A percentile compares a stretch with the other conserved stretches of the same genome.
These are phyloP conservation scores for Daubentonia madagascariensis DNA, from an alignment of 2,113 vertebrate genomes.

Conservation along the genomic window DNA sequence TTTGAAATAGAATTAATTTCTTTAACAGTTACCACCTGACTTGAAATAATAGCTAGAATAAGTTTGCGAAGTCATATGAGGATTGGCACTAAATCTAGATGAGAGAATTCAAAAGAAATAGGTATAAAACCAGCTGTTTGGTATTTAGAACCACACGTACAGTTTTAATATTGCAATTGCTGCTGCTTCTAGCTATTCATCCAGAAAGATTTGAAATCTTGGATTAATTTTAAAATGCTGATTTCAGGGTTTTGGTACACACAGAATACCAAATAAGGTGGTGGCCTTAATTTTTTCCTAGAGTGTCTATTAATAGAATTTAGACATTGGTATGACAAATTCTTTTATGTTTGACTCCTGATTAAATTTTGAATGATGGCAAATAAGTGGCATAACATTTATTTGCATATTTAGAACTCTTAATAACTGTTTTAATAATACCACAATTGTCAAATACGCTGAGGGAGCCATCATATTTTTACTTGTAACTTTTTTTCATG, in stretches of 20 bases:
- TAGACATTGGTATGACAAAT: slow-evolving; percentile 16
- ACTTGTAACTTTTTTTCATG: not conserved
- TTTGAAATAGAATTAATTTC: slow-evolving; percentile 33
- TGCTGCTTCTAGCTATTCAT: slow-evolving; percentile 29
- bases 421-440: slow-evolving; percentile 29
- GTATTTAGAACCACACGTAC: slow-evolving; percentile 40
- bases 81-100: slow-evolving; percentile 7
- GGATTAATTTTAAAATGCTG: slow-evolving; percentile 65
- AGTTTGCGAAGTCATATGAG: slow-evolving; percentile 48
- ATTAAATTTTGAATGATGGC: not conserved
- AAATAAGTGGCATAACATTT: not conserved
- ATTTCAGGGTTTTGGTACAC: not conserved
- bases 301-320: not conserved
- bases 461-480: slow-evolving; percentile 15
- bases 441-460: not conserved
- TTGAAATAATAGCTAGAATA: slow-evolving; percentile 3
- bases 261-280: not conserved
- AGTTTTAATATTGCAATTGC: slow-evolving; percentile 38
- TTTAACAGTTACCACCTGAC: not conserved
- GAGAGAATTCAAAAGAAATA: slow-evolving; percentile 51
- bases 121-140: slow-evolving; percentile 46
- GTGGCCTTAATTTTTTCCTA: slow-evolving; percentile 3
- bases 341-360: not conserved
- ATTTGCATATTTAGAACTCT: slow-evolving; percentile 35
- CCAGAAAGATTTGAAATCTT: slow-evolving; percentile 58